A percentile compares a stretch with the other conserved stretches of the same genome.
These are phyloP conservation scores for Phalacrocorax brasilianus DNA, from an alignment of 2,113 vertebrate species.

Conservation along the genomic window DNA sequence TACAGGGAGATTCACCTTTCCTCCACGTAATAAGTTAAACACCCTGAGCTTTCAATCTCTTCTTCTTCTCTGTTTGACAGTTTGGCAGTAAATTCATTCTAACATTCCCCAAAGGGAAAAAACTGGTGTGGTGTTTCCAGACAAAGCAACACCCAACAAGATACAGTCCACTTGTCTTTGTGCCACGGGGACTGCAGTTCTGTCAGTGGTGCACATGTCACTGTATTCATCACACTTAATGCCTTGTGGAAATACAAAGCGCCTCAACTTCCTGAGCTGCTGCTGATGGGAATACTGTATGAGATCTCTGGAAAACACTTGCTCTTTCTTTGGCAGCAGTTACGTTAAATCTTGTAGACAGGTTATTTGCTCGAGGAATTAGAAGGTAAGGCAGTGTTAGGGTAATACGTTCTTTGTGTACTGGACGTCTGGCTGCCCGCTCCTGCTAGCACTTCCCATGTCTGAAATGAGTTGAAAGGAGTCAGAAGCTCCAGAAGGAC, in stretches of 20 bases:
- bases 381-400: neutral
- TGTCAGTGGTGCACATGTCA: neutral
- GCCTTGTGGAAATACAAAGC: neutral
- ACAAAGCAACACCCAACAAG: neutral
- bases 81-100: neutral
- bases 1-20: neutral
- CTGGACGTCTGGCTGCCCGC: neutral
- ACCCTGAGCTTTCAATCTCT: neutral
- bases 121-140: neutral
- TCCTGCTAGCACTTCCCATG: neutral
- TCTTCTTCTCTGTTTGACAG: neutral
- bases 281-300: neutral
- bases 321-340: neutral
- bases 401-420: neutral
- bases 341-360: neutral
- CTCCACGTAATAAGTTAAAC: neutral
- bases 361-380: neutral
- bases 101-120: neutral
- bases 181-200: neutral
- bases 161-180: neutral
- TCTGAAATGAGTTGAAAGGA: neutral
- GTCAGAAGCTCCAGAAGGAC: neutral
- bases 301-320: neutral
- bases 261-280: neutral
- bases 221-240: neutral